Percentiles rank a stretch among this genome's conserved stretches.
These are phyloP conservation scores for Leptopilina myrica DNA, from an alignment of 2,888 invertebrate genomes.

Conservation along the genomic window DNA sequence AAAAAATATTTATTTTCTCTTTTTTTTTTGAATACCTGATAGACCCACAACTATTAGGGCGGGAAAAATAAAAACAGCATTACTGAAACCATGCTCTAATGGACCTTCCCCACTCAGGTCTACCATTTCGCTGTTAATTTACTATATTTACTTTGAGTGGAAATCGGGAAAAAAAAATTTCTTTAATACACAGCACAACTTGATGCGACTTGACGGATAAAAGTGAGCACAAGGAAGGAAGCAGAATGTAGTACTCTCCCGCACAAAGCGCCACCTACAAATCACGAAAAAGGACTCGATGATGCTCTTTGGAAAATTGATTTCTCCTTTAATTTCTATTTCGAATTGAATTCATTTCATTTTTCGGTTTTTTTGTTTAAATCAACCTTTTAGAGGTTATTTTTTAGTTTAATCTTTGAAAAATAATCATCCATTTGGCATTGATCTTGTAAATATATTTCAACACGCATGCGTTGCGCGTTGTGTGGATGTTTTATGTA, in stretches of 20 bases:
- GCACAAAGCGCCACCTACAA: constrained; percentile 17
- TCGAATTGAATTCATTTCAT: no score
- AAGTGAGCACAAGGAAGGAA: not conserved
- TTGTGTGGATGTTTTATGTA: not conserved
- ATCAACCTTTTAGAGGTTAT: no score
- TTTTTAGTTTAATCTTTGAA: no score
- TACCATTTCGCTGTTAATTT: constrained; percentile 82
- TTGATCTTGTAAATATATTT: no score
- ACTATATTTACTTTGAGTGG: not conserved
- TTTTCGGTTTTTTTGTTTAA: no score
- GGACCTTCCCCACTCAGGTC: constrained; percentile 90
- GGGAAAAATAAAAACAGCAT: constrained; percentile 91
- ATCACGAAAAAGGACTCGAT: not conserved
- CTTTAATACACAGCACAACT: not conserved
- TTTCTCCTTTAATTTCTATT: not conserved
- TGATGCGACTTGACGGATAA: not conserved
- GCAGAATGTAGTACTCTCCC: not conserved
- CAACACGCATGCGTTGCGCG: not conserved
- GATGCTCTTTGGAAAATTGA: not conserved
- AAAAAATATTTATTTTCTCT: no score
- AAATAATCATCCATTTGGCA: no score
- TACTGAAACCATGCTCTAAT: constrained; percentile 91
- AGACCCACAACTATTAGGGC: constrained; percentile 88
- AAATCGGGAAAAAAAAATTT: not conserved
- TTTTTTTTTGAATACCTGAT: constrained; percentile 80